Base-by-base conservation (phyloP, 2,113 vertebrate species). In the Carassius auratus region DNA sequence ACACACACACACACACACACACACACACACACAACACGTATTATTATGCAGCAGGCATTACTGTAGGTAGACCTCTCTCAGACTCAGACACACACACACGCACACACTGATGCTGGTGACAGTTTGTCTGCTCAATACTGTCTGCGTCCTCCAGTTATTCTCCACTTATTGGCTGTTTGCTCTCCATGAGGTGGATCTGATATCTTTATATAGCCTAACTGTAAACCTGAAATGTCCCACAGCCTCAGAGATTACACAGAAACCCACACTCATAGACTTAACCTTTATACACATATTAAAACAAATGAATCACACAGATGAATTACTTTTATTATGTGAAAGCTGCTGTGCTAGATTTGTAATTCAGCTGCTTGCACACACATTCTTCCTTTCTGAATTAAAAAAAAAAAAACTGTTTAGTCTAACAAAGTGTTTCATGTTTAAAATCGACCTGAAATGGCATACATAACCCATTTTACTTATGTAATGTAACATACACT, bases 11-110 rank as follows among this genome's bases (percentile, higher is more conserved):
- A n/a, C n/a, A n/a, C n/a, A n/a, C n/a, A n/a, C n/a, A n/a, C 77
- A 48, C 45, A 48, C 9, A 48, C 45, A 38, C 1, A 5, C 26
- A 85, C 50, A 48, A 15, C 66, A 36, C 71, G 59, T 66, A 83
- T 92, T 90, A 86, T 85, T 89, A 92, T 94, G 92, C 90, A 87
- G 88, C 86, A 84, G 38, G 38, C 38, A 42, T 8, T 85, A 86
- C 84, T 55, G 89, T 33, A 85, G 68, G 76, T 73, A 88, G 75
- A 82, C 38, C 78, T 42, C 62, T 84, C 45, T 3, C 9, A 48
- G 64, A 80, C 45, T 2, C 8, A 45, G 66, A 80, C 42, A 45
- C 30, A 75, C 33, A 6, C 42, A 45, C 1, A 45, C 74, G 76
- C 45, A 48, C 42, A 75, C 33, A 3, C n/a, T 30, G 26, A 62